phyloP scores from a whole-genome alignment of 2,888 invertebrate genomes.

The Synergus umbraculus region DNA sequence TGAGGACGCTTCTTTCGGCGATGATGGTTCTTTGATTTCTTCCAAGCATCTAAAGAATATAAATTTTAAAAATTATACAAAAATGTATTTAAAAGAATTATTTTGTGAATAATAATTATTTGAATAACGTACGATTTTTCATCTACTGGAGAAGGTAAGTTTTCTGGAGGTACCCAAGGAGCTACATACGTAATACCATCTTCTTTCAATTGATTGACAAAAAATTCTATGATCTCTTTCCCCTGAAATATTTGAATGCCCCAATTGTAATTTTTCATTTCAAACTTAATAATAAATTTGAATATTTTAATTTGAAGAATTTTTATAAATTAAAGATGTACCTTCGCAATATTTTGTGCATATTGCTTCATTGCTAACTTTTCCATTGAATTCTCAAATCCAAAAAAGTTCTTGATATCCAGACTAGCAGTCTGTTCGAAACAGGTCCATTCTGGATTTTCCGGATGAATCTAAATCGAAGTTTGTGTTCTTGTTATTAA shows the following conservation, averaged over 20 bases:
- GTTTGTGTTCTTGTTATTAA: background rate
- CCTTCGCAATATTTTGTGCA: conserved; percentile 89
- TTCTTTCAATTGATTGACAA: conserved; percentile 86
- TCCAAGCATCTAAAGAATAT: conserved; percentile 54
- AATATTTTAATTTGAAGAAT: background rate
- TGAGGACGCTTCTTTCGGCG: conserved; percentile 62
- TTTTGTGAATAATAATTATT: conserved; percentile 38
- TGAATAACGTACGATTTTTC: conserved; percentile 54
- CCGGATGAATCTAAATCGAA: conserved; percentile 88
- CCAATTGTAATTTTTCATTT: background rate
- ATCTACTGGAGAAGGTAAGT: conserved; percentile 48
- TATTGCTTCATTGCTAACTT: conserved; percentile 98
- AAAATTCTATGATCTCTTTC: conserved; percentile 95
- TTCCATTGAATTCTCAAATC: conserved; percentile 95
- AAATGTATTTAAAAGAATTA: conserved; percentile 37
- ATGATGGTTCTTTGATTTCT: conserved; percentile 58
- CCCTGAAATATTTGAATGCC: conserved; percentile 80
- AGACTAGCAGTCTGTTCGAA: conserved; percentile 95
- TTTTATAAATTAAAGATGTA: conserved; percentile 58
- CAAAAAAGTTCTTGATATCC: conserved; percentile 96
- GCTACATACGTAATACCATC: conserved; percentile 86
- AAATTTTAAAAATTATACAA: background rate
- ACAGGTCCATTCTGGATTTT: conserved; percentile 96
- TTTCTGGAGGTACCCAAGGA: conserved; percentile 79
- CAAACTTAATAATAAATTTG: background rate